phyloP scores from a whole-genome alignment of 2,113 vertebrate species.

The Neofelis nebulosa region DNA sequence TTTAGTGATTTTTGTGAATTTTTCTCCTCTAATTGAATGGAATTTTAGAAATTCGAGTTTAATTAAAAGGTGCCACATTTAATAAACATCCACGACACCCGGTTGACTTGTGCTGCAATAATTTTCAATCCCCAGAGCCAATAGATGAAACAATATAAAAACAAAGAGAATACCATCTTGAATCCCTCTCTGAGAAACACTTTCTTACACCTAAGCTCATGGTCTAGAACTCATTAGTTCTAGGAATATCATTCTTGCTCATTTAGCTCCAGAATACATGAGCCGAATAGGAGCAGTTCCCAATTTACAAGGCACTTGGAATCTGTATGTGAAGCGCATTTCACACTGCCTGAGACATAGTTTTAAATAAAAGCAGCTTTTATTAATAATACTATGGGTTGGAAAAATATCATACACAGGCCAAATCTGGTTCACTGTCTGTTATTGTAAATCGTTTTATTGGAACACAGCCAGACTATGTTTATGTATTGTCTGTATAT shows the following conservation, averaged over 20 bases:
- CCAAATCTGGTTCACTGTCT: neutral
- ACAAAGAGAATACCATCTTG: neutral
- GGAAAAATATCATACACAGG: neutral
- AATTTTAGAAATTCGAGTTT: neutral
- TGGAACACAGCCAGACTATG: slow-evolving; percentile 30
- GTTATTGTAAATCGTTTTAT: neutral
- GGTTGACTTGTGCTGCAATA: slow-evolving; percentile 5
- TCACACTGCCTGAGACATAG: neutral
- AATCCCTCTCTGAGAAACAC: neutral
- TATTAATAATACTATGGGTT: neutral
- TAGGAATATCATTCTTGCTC: slow-evolving; percentile 18
- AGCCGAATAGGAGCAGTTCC: neutral
- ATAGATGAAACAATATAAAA: neutral
- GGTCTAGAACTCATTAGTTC: neutral
- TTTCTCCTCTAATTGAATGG: neutral
- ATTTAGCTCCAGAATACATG: slow-evolving; percentile 1
- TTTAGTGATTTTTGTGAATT: slow-evolving; percentile 49
- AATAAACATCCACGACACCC: slow-evolving; percentile 38
- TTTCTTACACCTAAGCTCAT: neutral
- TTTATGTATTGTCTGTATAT: neutral
- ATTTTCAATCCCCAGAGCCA: neutral
- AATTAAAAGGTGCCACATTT: slow-evolving; percentile 22
- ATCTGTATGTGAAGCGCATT: neutral
- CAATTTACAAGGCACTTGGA: neutral
- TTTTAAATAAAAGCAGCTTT: slow-evolving; percentile 46